Conservation (phyloP, 2,797 vertebrate species). For the Spea hammondii region DNA sequence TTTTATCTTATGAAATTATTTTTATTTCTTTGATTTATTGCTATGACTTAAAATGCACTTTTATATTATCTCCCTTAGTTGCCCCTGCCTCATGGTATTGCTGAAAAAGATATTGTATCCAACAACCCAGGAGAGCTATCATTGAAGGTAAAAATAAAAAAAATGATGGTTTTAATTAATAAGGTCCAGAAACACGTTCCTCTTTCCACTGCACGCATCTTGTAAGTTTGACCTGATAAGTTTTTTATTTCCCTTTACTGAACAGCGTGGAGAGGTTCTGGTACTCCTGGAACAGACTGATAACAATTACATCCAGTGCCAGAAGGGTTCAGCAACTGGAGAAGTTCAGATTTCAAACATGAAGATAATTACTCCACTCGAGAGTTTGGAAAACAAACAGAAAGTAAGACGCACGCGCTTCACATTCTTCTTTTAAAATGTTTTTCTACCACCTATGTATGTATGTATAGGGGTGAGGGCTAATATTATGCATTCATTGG, state of each 20-base stretch:
- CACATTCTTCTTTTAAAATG: too few relatives aligned
- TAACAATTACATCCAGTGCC: constrained; percentile 73
- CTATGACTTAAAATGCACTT: too few relatives aligned
- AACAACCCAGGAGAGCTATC: constrained; percentile 71
- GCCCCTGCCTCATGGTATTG: constrained; percentile 77
- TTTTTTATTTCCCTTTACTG: neutral
- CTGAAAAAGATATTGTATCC: constrained; percentile 71
- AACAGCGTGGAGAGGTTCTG: constrained; percentile 77
- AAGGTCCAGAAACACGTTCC: too few relatives aligned
- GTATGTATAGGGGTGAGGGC: too few relatives aligned
- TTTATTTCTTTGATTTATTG: too few relatives aligned
- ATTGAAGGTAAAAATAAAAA: constrained; percentile 75
- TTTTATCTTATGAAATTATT: too few relatives aligned
- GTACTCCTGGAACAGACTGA: constrained; percentile 71
- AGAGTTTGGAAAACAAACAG: constrained; percentile 55
- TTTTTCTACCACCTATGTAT: too few relatives aligned
- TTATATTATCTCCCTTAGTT: constrained; percentile 67
- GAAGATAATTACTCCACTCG: constrained; percentile 77
- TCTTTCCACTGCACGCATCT: too few relatives aligned
- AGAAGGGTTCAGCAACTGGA: constrained; percentile 69
- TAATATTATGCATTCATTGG: too few relatives aligned
- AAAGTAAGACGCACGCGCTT: constrained; percentile 50
- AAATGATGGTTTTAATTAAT: neutral
- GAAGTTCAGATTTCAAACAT: constrained; percentile 70
- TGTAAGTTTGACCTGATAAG: too few relatives aligned